Base-by-base conservation (phyloP, 2,888 invertebrate genomes). In the Orthosia gracilis region DNA sequence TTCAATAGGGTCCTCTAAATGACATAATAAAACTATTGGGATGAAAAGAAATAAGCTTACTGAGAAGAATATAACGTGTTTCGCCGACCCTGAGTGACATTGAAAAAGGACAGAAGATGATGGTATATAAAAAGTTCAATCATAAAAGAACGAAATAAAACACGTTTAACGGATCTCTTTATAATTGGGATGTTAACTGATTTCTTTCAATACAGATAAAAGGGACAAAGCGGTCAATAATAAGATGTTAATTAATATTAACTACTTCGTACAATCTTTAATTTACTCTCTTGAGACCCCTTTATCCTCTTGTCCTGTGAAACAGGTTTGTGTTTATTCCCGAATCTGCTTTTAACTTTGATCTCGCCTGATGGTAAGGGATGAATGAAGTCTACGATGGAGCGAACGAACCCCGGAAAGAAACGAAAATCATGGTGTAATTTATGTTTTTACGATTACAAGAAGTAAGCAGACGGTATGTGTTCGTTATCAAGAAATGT, bases 401-500 rank as follows among this genome's bases (percentile, higher is more conserved):
- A 7, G 5, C 31, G 40, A 9, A 40, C 40, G 9, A 40, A 40
- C 9, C 40, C 40, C 7, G 40, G 1, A 0, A 9, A 40, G 7
- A 26, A 54, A 69, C 45, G 3, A 5, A 21, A 47, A 31, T 55
- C 21, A 47, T 15, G 13, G 9, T 18, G 45, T 15, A 12, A 59
- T 26, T 31, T 57, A 59, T 26, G 21, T 57, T 73, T 62, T 74
- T 74, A 18, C 17, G 4, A 63, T 18, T 23, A 47, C 11, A 26
- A 17, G 50, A 58, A 23, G 66, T 31, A 23, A 21, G 12, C 7
- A 23, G 13, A 13, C 49, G 40, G 26, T 18, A 9, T 7, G 21
- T 15, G 26, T 17, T 23, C 65, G 73, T 66, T 73, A 73, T 76
- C 73, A 73, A 66, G 66, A 76, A 73, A 66, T n/a, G 13, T 23